Conservation (phyloP, 2,113 vertebrate genomes). For the Pachyramphus minor region DNA sequence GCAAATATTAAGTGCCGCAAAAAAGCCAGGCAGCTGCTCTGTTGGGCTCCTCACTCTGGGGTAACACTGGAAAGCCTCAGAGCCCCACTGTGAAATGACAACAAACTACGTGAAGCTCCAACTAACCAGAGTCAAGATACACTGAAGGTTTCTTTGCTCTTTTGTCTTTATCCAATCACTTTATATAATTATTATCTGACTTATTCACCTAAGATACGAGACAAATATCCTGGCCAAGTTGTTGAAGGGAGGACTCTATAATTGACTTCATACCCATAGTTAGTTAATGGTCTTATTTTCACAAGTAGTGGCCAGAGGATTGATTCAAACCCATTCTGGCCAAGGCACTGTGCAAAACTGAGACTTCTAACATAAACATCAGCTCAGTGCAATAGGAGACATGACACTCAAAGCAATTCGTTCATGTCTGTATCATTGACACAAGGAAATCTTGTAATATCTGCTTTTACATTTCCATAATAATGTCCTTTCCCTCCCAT, state of each 20-base stretch:
- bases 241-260: neutral
- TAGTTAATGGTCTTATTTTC: neutral
- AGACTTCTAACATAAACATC: neutral
- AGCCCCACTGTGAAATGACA: neutral
- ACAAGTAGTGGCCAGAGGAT: neutral
- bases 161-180: neutral
- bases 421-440: neutral
- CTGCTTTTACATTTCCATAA: neutral
- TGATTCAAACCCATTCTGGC: neutral
- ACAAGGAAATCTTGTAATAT: neutral
- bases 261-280: neutral
- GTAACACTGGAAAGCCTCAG: neutral
- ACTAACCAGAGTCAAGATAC: rapidly evolving
- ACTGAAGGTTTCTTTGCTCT: neutral
- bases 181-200: neutral
- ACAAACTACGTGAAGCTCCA: neutral
- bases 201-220: neutral
- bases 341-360: neutral
- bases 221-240: neutral
- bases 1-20: neutral
- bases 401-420: neutral
- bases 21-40: neutral
- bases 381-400: neutral
- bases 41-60: rapidly evolving
- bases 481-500: neutral